Evolutionary conservation across 1,140 invertebrate species (phyloP).

Genomic region (Drosophila trapezifrons): DNA sequence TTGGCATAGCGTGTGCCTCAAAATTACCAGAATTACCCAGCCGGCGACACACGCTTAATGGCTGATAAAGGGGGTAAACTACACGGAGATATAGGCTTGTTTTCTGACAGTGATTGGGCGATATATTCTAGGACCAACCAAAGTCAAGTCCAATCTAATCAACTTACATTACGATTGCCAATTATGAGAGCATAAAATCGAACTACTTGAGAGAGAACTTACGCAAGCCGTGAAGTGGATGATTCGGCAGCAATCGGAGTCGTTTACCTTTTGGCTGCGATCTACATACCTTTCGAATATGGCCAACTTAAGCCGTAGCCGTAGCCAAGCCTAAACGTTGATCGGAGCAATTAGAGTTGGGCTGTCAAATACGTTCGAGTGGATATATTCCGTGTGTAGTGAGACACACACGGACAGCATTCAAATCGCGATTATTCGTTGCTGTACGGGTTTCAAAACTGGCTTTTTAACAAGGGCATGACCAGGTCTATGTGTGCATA

Average conservation of each 20-base stretch:
- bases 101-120: not conserved
- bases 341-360: conserved; percentile 61
- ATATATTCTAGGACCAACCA: conserved; percentile 8
- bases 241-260: conserved; percentile 23
- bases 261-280: conserved; percentile 26
- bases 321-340: conserved; percentile 36
- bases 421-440: conserved; percentile 53
- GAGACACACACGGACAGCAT: conserved; percentile 28
- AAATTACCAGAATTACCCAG: conserved; percentile 1
- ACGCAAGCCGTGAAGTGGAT: conserved; percentile 5
- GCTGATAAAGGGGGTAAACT: conserved; percentile 4
- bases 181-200: not conserved
- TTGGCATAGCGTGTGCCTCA: not conserved
- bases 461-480: conserved; percentile 75
- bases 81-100: not conserved
- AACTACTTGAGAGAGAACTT: not conserved
- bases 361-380: conserved; percentile 53
- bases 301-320: not conserved
- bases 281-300: conserved; percentile 30
- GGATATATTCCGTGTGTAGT: conserved; percentile 16
- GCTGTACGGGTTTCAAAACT: conserved; percentile 56
- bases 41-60: not conserved
- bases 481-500: conserved; percentile 29
- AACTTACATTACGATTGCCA: conserved; percentile 7
- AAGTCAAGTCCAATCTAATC: conserved; percentile 35